phyloP scores from a whole-genome alignment of 2,797 vertebrate genomes.

The Numenius phaeopus region DNA sequence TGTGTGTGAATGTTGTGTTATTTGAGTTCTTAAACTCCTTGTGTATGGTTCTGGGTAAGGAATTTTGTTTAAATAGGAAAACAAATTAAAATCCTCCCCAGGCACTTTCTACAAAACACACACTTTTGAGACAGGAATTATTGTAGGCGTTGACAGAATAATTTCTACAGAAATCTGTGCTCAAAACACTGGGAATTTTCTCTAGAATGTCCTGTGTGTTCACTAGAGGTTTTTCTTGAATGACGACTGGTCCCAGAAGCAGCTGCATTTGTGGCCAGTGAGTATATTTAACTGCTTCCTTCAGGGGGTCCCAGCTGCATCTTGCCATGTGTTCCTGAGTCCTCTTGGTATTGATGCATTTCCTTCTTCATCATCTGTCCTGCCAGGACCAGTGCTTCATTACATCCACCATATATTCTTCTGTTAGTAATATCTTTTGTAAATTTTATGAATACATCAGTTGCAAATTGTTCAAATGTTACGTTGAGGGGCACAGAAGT shows the following conservation, averaged over 20 bases:
- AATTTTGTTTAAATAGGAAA: slow-evolving; percentile 2
- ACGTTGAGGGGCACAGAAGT: background rate
- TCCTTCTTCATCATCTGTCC: background rate
- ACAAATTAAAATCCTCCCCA: background rate
- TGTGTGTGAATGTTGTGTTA: background rate
- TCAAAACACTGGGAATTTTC: background rate
- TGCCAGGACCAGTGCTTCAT: background rate
- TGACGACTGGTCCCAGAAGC: background rate
- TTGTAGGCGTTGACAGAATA: background rate
- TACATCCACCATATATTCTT: background rate
- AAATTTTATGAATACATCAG: background rate
- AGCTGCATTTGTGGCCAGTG: background rate
- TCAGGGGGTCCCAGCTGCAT: background rate
- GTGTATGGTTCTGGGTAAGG: background rate
- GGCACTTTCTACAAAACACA: background rate
- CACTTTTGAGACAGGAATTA: background rate
- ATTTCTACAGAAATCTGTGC: background rate
- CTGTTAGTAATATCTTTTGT: background rate
- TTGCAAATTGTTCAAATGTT: background rate
- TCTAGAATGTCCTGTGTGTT: background rate
- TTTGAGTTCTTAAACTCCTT: background rate
- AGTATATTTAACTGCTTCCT: background rate
- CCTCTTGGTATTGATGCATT: background rate
- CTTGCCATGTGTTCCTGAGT: background rate
- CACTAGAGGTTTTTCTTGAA: background rate